Evolutionary conservation across 1,140 invertebrate species (phyloP).

Genomic region (Cylas formicarius): DNA sequence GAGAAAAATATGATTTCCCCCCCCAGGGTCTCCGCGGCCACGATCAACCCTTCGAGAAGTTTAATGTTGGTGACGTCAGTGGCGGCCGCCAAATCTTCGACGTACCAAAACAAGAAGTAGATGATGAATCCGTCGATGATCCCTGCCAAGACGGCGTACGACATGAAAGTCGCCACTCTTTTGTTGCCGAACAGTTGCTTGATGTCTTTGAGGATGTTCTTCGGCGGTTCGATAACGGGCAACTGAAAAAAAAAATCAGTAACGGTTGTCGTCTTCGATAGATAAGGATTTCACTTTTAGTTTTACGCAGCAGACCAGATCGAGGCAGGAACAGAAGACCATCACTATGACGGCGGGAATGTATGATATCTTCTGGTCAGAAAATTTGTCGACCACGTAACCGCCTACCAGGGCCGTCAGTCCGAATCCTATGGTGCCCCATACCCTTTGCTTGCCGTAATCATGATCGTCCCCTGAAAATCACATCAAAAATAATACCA

Average conservation of each 20-base stretch:
- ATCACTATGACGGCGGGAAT: constrained; percentile 62
- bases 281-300: constrained; percentile 46
- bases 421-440: constrained; percentile 72
- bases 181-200: constrained; percentile 51
- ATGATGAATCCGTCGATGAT: constrained; percentile 70
- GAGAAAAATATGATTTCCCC: constrained; percentile 70
- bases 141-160: constrained; percentile 62
- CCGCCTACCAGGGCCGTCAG: constrained; percentile 59
- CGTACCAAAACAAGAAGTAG: constrained; percentile 72
- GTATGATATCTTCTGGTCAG: constrained; percentile 53
- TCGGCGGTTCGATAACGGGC: constrained; percentile 55
- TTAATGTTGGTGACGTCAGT: constrained; percentile 60
- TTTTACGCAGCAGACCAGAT: constrained; percentile 56
- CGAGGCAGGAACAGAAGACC: constrained; percentile 51
- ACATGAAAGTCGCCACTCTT: constrained; percentile 56
- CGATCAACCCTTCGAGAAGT: constrained; percentile 64
- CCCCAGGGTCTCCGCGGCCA: constrained; percentile 65
- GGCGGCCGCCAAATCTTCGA: constrained; percentile 59
- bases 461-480: constrained; percentile 50
- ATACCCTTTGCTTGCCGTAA: constrained; percentile 70
- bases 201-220: constrained; percentile 57
- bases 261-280: too few relatives aligned
- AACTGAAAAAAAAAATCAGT: constrained; percentile 47
- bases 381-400: constrained; percentile 53
- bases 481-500: too few relatives aligned